Conservation (phyloP, 2,888 invertebrate species). For the Parnassius orleans region DNA sequence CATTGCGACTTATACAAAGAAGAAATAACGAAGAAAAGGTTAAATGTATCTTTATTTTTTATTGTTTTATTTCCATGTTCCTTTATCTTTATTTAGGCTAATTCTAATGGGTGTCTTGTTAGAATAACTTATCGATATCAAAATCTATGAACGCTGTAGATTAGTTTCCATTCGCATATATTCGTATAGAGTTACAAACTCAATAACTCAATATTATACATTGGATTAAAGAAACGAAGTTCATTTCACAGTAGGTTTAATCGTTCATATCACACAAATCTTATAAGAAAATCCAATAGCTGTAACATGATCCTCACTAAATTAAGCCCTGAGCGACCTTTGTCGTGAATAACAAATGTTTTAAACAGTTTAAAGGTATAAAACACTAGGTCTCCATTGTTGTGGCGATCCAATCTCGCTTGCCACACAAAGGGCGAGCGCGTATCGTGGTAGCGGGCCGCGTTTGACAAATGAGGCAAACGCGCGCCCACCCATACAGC, state of each 20-base stretch:
- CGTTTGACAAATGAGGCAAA: constrained; percentile 63
- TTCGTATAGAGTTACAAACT: no score
- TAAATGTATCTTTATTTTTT: no score
- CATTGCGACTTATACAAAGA: no score
- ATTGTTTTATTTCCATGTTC: no score
- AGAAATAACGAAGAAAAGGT: no score
- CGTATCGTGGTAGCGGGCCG: constrained; percentile 68
- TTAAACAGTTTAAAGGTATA: constrained; percentile 66
- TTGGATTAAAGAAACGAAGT: neutral
- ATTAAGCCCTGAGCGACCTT: constrained; percentile 39
- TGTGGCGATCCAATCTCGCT: constrained; percentile 56
- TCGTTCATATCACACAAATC: constrained; percentile 28
- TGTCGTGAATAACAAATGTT: constrained; percentile 62
- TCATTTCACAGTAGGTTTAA: neutral
- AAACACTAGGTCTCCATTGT: constrained; percentile 65
- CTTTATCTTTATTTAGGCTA: no score
- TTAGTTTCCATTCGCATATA: no score
- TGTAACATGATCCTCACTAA: constrained; percentile 45
- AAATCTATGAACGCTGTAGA: no score
- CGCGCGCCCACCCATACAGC: constrained; percentile 61
- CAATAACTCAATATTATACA: no score
- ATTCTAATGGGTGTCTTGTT: no score
- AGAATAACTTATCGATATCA: no score
- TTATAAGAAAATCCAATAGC: constrained; percentile 29
- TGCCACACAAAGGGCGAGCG: constrained; percentile 49